A percentile compares a stretch with the other conserved stretches of the same genome.
Evolutionary conservation across 2,113 vertebrate species (phyloP).

Genomic region (Perccottus glenii): DNA sequence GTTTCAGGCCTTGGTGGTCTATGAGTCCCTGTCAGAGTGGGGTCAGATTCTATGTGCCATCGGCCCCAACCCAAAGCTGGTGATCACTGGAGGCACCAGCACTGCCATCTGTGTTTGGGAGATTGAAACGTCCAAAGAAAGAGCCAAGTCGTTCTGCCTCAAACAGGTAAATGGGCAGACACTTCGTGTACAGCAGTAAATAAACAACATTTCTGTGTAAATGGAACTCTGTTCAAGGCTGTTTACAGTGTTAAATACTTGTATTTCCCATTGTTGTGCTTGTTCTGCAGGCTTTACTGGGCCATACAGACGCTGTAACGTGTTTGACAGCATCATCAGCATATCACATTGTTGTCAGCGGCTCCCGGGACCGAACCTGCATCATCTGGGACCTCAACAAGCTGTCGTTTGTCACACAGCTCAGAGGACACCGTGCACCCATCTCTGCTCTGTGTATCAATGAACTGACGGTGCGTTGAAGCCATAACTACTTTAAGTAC

Average conservation of each 20-base stretch:
- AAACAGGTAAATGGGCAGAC: constrained; percentile 85
- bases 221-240: too few relatives aligned
- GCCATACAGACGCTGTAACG: constrained; percentile 94
- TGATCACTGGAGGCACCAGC: constrained; percentile 93
- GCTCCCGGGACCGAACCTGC: constrained; percentile 95
- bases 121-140: constrained; percentile 91
- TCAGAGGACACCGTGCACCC: constrained; percentile 92
- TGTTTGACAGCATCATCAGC: constrained; percentile 91
- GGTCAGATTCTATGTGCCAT: constrained; percentile 95
- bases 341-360: constrained; percentile 96
- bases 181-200: too few relatives aligned
- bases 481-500: too few relatives aligned
- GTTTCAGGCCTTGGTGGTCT: constrained; percentile 88
- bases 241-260: too few relatives aligned
- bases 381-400: constrained; percentile 99
- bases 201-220: too few relatives aligned
- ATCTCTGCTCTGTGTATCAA: constrained; percentile 98
- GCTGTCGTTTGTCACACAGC: constrained; percentile 94
- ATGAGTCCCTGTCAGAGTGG: constrained; percentile 98
- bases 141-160: constrained; percentile 88
- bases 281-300: constrained; percentile 86
- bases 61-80: constrained; percentile 93
- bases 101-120: constrained; percentile 98
- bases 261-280: too few relatives aligned
- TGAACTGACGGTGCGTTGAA: constrained; percentile 88